Evolutionary conservation across 2,113 vertebrate species (phyloP), one percentile per base, ranked within the genome.

Genomic region (Macquaria australasica): DNA sequence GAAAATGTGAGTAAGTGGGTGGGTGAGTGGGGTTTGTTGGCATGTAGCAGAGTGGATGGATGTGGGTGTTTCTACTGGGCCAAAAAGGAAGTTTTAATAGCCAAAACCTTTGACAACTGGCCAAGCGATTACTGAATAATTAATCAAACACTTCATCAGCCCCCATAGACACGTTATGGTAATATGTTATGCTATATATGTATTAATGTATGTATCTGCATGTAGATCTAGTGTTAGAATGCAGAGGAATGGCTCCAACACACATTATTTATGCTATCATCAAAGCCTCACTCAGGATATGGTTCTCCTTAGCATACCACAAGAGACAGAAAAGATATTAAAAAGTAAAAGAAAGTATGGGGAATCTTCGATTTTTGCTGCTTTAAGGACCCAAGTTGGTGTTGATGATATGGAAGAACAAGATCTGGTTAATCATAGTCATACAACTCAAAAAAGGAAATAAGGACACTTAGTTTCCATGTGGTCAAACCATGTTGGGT

Each of bases 121-220:
- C 11, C 10, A 50, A 50, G 28, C 77, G 6, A 60, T 62, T 66
- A 56, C 37, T 70, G 50, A 84, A 81, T 70, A 82, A 75, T 31
- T 55, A 34, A 85, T 56, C n/a, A 77, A 31, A 21, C 20, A 48
- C 50, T 48, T 28, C 15, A 25, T 56, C 73, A 50, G 21, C 67
- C 48, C 20, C 53, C 2, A 62, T 62, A 50, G 6, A 51, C 12
- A 48, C 23, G n/a, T 16, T 25, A 53, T 74, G 41, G 3, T n/a
- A 53, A 75, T 69, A 10, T 18, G 0, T 4, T 21, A 8, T 50
- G 82, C 45, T 43, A 16, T 23, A 8, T 41, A 12, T 72, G n/a
- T 20, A 77, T 31, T 6, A 0, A 64, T 58, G 4, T 11, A 72
- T 70, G 41, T 14, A 63, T 64, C 11, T 31, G 37, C 5, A 73